Conservation (phyloP, 2,113 vertebrate genomes). For the Rhadina sibilatrix region DNA sequence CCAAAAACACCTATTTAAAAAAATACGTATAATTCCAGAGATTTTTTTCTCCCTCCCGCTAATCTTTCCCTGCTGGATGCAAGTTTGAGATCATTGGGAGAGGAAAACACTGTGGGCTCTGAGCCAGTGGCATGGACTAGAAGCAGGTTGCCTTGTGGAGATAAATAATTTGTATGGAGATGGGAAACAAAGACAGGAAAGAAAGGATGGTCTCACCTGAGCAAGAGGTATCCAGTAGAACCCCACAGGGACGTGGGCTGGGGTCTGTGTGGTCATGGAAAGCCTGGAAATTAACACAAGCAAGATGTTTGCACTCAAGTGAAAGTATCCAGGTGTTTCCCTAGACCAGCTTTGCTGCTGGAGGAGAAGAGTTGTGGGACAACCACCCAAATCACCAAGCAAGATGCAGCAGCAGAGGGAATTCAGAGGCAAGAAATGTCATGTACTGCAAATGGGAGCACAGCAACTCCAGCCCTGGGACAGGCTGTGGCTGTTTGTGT, state of each 20-base stretch:
- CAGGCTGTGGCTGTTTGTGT: not conserved
- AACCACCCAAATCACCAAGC: not conserved
- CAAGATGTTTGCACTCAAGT: not conserved
- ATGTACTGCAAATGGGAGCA: not conserved
- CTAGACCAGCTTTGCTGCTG: not conserved
- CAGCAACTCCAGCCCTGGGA: not conserved
- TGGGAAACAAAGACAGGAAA: not conserved
- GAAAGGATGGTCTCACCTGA: not conserved
- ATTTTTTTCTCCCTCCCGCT: accelerated
- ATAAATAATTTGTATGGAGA: not conserved
- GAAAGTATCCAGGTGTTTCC: not conserved
- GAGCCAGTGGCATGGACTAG: not conserved
- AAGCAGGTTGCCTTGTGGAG: not conserved
- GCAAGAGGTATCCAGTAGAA: not conserved
- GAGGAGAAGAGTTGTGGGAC: not conserved
- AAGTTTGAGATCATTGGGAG: not conserved
- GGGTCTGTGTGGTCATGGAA: too few species aligned
- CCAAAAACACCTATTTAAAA: not conserved
- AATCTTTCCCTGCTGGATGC: not conserved
- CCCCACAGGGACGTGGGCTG: accelerated
- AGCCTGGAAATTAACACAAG: not conserved
- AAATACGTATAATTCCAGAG: not conserved
- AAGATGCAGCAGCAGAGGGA: not conserved
- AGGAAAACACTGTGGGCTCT: not conserved
- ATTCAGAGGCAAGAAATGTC: not conserved